Conservation (phyloP, 1,140 invertebrate genomes). For the Heliothis subflexa region DNA sequence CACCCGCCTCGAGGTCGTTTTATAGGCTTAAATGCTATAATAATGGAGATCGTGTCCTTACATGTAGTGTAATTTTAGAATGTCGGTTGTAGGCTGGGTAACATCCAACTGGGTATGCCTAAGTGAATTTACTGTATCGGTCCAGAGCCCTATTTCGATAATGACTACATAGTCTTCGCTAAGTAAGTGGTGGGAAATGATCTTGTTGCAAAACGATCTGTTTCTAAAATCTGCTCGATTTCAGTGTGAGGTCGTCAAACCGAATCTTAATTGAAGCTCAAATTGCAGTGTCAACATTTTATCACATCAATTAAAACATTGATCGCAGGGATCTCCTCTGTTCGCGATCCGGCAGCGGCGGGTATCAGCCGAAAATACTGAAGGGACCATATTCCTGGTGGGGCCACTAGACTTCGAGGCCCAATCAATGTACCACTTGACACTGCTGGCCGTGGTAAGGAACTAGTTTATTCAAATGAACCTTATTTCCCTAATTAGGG, state of each 20-base stretch:
- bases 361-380: conserved; percentile 90
- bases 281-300: too few relatives aligned
- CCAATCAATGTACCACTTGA: conserved; percentile 93
- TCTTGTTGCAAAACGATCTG: conserved; percentile 17
- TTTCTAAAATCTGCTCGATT: neutral
- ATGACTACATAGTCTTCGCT: conserved; percentile 17
- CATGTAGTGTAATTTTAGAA: conserved; percentile 65
- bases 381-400: conserved; percentile 91
- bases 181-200: conserved; percentile 25
- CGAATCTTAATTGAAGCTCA: too few relatives aligned
- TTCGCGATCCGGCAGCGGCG: conserved; percentile 93
- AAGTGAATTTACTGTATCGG: conserved; percentile 49
- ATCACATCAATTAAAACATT: neutral
- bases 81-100: conserved; percentile 50
- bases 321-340: conserved; percentile 88
- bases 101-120: conserved; percentile 12
- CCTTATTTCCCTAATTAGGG: conserved; percentile 51
- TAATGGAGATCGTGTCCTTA: conserved; percentile 68
- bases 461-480: conserved; percentile 46
- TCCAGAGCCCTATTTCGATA: conserved; percentile 12
- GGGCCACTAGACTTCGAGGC: conserved; percentile 94
- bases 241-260: neutral
- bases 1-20: conserved; percentile 66
- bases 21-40: conserved; percentile 71
- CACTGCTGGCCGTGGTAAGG: conserved; percentile 93